phyloP scores from a whole-genome alignment of 2,888 invertebrate species.

The Noctua pronuba region DNA sequence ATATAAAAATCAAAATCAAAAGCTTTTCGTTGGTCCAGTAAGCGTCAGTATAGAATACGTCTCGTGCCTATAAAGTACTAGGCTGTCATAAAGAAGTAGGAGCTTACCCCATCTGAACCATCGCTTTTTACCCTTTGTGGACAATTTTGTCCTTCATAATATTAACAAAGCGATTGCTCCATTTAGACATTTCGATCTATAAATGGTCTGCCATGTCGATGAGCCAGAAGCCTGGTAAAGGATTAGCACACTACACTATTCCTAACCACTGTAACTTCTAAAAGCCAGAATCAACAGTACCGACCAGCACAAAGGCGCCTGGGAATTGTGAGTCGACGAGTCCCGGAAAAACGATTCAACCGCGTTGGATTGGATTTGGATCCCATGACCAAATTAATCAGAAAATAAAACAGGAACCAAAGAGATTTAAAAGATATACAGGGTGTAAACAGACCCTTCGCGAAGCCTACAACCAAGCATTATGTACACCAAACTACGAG shows the following conservation, averaged over 20 bases:
- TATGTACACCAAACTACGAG: too few species aligned
- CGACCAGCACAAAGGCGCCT: background rate
- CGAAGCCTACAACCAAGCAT: too few species aligned
- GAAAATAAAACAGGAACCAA: background rate
- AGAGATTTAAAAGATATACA: too few species aligned
- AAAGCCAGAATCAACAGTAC: background rate
- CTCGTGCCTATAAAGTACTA: too few species aligned
- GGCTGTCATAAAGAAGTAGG: too few species aligned
- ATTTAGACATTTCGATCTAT: background rate
- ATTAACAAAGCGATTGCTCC: background rate
- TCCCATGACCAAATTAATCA: background rate
- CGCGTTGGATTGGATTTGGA: background rate
- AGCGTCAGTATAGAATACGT: too few species aligned
- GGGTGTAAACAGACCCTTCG: too few species aligned
- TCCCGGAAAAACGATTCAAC: too few species aligned
- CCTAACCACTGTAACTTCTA: background rate
- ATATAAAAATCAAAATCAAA: too few species aligned
- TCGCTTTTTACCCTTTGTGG: background rate
- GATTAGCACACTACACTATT: background rate
- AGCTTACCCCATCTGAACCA: too few species aligned
- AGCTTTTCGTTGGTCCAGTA: too few species aligned
- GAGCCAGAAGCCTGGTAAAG: background rate
- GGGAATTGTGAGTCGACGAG: too few species aligned
- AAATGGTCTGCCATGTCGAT: fast-evolving
- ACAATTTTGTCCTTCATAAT: background rate